phyloP scores from a whole-genome alignment of 2,113 vertebrate species.

The Ceyx cyanopectus region DNA sequence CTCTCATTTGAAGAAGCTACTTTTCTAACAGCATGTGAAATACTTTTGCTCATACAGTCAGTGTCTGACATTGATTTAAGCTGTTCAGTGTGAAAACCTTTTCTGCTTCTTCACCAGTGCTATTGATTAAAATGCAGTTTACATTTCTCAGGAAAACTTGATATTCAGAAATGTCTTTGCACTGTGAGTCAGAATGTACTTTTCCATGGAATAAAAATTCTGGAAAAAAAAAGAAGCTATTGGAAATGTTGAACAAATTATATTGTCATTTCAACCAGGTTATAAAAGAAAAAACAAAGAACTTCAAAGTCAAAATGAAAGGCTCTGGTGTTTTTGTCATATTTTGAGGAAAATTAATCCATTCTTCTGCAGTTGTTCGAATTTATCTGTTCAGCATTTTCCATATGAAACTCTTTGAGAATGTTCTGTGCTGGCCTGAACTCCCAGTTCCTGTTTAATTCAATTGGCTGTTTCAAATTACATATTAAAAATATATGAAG shows the following conservation, averaged over 20 bases:
- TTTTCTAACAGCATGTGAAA: neutral
- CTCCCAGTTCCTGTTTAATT: constrained; percentile 14
- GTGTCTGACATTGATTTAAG: neutral
- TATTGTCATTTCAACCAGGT: constrained; percentile 52
- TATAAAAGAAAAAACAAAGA: constrained; percentile 24
- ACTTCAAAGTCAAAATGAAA: constrained; percentile 40
- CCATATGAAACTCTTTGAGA: constrained; percentile 40
- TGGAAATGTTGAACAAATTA: constrained; percentile 60
- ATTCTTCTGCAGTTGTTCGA: constrained; percentile 20
- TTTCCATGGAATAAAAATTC: constrained; percentile 67
- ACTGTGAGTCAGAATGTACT: constrained; percentile 62
- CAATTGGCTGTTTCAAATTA: constrained; percentile 17
- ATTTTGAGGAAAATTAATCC: constrained; percentile 44
- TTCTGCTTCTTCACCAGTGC: constrained; percentile 17
- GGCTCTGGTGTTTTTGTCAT: constrained; percentile 11
- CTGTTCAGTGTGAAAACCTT: neutral
- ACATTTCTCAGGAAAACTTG: constrained; percentile 42
- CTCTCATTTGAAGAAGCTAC: neutral
- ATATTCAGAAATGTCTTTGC: constrained; percentile 55
- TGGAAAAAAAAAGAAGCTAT: constrained; percentile 15
- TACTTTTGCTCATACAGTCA: constrained; percentile 1
- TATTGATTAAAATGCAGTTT: constrained; percentile 54
- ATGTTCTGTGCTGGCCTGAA: constrained; percentile 11
- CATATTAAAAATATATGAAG: constrained; percentile 13
- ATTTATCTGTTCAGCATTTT: constrained; percentile 52